phyloP scores from a whole-genome alignment of 1,140 invertebrate genomes.

The Paracyclopina nana region DNA sequence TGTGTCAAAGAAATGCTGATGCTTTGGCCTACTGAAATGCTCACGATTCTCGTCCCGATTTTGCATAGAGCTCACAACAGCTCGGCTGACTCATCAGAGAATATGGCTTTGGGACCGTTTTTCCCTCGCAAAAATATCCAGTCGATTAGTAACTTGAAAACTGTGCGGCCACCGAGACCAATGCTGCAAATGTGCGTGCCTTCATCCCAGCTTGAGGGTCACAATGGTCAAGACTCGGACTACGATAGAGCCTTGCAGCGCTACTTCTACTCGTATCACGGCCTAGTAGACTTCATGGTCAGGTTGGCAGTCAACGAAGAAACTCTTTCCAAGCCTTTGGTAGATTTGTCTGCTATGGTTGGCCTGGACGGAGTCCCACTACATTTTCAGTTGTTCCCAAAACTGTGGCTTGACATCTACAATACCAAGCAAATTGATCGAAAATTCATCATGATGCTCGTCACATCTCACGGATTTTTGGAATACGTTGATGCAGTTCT shows the following conservation, averaged over 20 bases:
- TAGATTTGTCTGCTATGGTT: slow-evolving; percentile 59
- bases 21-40: slow-evolving; percentile 50
- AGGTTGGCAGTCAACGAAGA: slow-evolving; percentile 62
- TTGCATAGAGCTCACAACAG: slow-evolving; percentile 54
- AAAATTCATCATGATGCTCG: slow-evolving; percentile 12
- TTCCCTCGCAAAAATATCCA: slow-evolving; percentile 41
- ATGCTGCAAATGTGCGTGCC: slow-evolving; percentile 72
- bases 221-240: slow-evolving; percentile 47
- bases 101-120: slow-evolving; percentile 44
- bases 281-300: slow-evolving; percentile 65
- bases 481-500: slow-evolving; percentile 16
- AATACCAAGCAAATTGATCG: slow-evolving; percentile 28
- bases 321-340: slow-evolving; percentile 50
- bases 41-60: slow-evolving; percentile 48
- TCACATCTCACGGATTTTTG: slow-evolving; percentile 10
- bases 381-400: slow-evolving; percentile 58
- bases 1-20: slow-evolving; percentile 64
- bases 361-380: slow-evolving; percentile 64
- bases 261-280: slow-evolving; percentile 61
- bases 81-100: slow-evolving; percentile 52
- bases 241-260: slow-evolving; percentile 53
- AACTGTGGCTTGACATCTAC: slow-evolving; percentile 59
- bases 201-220: neutral
- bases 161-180: slow-evolving; percentile 44
- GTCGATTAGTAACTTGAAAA: slow-evolving; percentile 25